These are phyloP conservation scores for Xiphophorus couchianus DNA, from an alignment of 2,113 vertebrate species.

Conservation along the genomic window DNA sequence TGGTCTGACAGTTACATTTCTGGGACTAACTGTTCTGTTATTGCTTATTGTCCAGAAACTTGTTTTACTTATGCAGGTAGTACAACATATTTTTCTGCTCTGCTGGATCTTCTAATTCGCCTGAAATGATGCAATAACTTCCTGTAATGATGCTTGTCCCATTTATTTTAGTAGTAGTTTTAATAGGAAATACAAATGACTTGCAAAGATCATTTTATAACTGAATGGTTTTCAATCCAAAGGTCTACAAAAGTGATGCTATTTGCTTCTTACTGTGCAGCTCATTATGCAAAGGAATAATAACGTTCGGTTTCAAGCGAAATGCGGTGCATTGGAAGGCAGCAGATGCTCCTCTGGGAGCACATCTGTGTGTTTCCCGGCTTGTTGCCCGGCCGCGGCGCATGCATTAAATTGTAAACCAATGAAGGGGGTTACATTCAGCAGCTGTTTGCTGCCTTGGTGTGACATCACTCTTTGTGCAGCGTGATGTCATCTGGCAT, in stretches of 20 bases:
- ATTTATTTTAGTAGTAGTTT: background rate
- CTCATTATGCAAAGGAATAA: background rate
- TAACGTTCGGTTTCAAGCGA: background rate
- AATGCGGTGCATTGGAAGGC: no score
- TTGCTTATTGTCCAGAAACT: no score
- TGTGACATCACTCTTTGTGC: slow-evolving; percentile 55
- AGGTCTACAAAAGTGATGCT: no score
- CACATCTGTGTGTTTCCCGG: slow-evolving; percentile 26
- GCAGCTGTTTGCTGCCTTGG: slow-evolving; percentile 56
- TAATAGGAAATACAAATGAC: background rate
- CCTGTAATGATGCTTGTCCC: no score
- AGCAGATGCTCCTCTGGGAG: background rate
- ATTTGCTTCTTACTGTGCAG: no score
- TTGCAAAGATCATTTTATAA: no score
- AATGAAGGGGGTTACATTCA: slow-evolving; percentile 13
- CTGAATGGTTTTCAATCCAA: no score
- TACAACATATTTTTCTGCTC: no score
- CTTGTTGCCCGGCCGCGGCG: slow-evolving; percentile 31
- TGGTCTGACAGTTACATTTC: background rate
- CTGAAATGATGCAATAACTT: no score
- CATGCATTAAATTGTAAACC: slow-evolving; percentile 19
- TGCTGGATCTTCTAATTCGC: no score
- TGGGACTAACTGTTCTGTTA: no score
- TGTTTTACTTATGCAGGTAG: no score
- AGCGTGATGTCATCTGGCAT: slow-evolving; percentile 62